Conservation (phyloP, 2,113 vertebrate genomes). For the Psophia crepitans region DNA sequence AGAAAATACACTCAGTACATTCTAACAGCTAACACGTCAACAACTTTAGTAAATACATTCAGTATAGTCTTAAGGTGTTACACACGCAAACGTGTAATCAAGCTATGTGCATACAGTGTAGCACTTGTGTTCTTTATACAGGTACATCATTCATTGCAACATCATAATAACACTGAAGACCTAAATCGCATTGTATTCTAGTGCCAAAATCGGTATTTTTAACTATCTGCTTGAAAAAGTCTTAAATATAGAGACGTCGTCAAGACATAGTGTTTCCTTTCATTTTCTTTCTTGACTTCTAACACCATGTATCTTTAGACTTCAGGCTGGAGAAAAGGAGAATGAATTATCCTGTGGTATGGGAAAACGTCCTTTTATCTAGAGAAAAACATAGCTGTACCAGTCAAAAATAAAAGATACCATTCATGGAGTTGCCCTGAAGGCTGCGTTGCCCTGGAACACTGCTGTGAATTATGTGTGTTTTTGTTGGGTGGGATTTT, state of each 20-base stretch:
- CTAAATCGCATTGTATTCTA: background rate
- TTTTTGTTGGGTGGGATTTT: background rate
- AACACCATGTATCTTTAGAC: background rate
- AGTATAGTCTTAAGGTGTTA: background rate
- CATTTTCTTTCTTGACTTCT: background rate
- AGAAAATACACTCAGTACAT: background rate
- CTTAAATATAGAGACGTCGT: background rate
- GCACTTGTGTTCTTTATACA: background rate
- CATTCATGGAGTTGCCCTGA: background rate
- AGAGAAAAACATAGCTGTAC: background rate
- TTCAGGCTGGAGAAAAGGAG: background rate
- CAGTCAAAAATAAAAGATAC: background rate
- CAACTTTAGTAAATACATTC: background rate
- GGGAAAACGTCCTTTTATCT: background rate
- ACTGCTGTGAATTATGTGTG: background rate
- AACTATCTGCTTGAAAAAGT: background rate
- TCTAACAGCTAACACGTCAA: background rate
- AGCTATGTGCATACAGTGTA: background rate
- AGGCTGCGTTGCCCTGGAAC: background rate
- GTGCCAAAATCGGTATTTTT: background rate
- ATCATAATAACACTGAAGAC: background rate
- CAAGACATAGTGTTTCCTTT: background rate
- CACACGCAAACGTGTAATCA: rapidly evolving
- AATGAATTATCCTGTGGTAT: background rate
- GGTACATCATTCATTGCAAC: background rate